Evolutionary conservation across 1,140 invertebrate species (phyloP).

Genomic region (Lasioglossum albipes): DNA sequence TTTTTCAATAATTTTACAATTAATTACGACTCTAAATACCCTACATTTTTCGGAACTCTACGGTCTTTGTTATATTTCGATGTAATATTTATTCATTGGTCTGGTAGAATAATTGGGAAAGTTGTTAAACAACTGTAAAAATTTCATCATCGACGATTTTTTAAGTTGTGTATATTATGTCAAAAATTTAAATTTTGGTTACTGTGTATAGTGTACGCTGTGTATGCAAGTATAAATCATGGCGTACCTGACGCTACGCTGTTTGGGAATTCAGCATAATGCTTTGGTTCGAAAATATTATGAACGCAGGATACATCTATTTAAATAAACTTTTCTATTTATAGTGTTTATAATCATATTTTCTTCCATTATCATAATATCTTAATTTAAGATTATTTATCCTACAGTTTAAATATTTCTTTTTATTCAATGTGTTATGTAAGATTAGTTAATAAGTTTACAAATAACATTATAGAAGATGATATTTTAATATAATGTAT

Average conservation of each 20-base stretch:
- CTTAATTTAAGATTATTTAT: background rate
- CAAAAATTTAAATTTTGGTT: background rate
- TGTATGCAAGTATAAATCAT: background rate
- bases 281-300: background rate
- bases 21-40: background rate
- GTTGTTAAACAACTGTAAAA: no score
- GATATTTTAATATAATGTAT: no score
- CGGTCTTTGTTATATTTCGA: background rate
- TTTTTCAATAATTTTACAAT: background rate
- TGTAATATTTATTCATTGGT: background rate
- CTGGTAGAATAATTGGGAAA: no score
- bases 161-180: no score
- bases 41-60: background rate
- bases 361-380: background rate
- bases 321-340: background rate
- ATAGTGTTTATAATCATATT: background rate
- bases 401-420: background rate
- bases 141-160: no score
- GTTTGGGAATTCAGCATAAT: constrained; percentile 33
- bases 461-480: no score
- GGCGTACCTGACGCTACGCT: constrained; percentile 60
- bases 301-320: background rate
- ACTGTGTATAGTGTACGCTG: background rate
- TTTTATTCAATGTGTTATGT: background rate
- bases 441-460: background rate